Percentiles rank a stretch among this genome's conserved stretches.
Evolutionary conservation across 2,113 vertebrate genomes (phyloP).

Genomic region (Diglossa brunneiventris): DNA sequence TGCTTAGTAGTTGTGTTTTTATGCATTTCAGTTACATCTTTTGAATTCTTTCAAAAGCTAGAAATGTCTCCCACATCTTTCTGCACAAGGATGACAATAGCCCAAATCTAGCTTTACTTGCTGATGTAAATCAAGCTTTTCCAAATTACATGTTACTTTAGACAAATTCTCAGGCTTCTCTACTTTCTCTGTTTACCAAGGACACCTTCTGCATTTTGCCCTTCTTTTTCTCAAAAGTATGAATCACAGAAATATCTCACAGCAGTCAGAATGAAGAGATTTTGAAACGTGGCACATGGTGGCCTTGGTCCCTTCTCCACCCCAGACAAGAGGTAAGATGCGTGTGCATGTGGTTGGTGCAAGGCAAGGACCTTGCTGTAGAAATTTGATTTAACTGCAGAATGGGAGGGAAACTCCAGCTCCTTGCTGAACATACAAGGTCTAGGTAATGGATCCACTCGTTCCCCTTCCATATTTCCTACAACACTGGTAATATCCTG

Average conservation of each 20-base stretch:
- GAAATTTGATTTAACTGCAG: not conserved
- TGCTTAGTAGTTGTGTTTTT: not conserved
- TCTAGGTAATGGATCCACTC: not conserved
- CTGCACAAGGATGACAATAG: not conserved
- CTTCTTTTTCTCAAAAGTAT: not conserved
- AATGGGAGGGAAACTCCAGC: not conserved
- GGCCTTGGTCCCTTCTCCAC: not conserved
- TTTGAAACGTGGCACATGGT: not conserved
- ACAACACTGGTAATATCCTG: not conserved
- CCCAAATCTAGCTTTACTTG: not conserved
- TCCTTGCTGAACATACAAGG: accelerated
- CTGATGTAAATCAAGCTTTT: not conserved
- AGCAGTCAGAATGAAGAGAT: not conserved
- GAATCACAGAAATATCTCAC: not conserved
- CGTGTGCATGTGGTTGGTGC: accelerated
- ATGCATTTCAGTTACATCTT: not conserved
- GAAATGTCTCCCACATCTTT: not conserved
- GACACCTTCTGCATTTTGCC: not conserved
- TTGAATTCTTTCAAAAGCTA: not conserved
- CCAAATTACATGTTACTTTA: not conserved
- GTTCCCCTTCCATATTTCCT: not conserved
- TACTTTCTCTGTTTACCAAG: not conserved
- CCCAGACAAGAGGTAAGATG: not conserved
- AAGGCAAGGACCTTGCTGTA: not conserved
- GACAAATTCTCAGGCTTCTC: not conserved